A percentile compares a stretch with the other conserved stretches of the same genome.
phyloP scores from a whole-genome alignment of 2,797 vertebrate species.

The Botia almorhae region DNA sequence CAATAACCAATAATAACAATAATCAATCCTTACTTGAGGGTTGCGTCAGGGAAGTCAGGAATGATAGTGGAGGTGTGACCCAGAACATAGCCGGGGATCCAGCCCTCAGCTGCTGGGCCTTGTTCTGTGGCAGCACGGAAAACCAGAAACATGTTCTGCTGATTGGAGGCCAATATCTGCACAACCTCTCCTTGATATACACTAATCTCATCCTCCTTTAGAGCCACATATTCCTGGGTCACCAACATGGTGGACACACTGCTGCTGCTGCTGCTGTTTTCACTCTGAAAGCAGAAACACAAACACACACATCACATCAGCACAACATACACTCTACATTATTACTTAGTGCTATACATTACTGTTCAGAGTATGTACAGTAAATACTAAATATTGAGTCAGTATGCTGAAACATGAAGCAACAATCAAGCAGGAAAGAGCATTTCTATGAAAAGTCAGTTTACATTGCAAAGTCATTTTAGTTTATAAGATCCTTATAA shows the following conservation, averaged over 20 bases:
- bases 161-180: conserved; percentile 99
- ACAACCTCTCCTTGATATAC: conserved; percentile 97
- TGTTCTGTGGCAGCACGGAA: conserved; percentile 97
- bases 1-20: not conserved
- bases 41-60: conserved; percentile 89
- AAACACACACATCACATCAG: not conserved
- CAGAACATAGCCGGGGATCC: conserved; percentile 97
- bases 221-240: conserved; percentile 98
- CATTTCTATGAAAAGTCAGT: conserved; percentile 6
- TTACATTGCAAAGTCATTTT: conserved; percentile 11
- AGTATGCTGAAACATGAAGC: conserved; percentile 11
- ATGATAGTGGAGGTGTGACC: conserved; percentile 93
- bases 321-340: not conserved
- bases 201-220: conserved; percentile 99
- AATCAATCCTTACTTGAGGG: conserved; percentile 87
- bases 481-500: conserved; percentile 12
- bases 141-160: conserved; percentile 99
- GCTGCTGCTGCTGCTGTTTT: conserved; percentile 98
- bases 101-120: conserved; percentile 98
- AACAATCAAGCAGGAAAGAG: conserved; percentile 14
- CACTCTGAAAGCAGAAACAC: conserved; percentile 83
- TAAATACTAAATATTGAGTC: not conserved
- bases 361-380: not conserved
- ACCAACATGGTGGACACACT: conserved; percentile 99
- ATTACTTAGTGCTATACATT: not conserved